phyloP scores from a whole-genome alignment of 1,140 invertebrate genomes.

The Bombus vancouverensis region DNA sequence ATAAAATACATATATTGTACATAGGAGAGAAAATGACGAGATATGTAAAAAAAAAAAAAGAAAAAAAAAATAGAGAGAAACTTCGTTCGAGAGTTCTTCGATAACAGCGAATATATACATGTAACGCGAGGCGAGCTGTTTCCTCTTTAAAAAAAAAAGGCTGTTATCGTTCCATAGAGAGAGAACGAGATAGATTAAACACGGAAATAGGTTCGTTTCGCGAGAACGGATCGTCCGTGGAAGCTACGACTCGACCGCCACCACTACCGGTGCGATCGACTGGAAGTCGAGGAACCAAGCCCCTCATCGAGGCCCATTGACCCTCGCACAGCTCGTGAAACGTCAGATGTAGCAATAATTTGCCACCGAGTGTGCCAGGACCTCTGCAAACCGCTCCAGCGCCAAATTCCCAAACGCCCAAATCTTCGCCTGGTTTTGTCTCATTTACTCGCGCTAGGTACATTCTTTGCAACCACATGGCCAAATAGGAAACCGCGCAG shows the following conservation, averaged over 20 bases:
- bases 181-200: background rate
- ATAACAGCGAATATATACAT: background rate
- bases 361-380: constrained; percentile 88
- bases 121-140: background rate
- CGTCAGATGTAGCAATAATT: constrained; percentile 87
- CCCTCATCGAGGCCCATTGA: constrained; percentile 93
- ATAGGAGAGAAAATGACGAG: background rate
- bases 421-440: constrained; percentile 37
- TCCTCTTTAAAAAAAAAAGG: too few species aligned
- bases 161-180: background rate
- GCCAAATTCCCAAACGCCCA: constrained; percentile 85
- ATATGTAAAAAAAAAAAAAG: background rate
- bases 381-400: constrained; percentile 87
- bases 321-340: constrained; percentile 92
- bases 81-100: background rate
- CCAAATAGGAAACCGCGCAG: constrained; percentile 90
- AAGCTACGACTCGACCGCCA: background rate
- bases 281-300: constrained; percentile 87
- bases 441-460: constrained; percentile 66
- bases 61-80: background rate
- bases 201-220: background rate
- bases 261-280: constrained; percentile 67
- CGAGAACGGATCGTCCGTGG: background rate
- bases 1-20: background rate
- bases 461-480: constrained; percentile 83